A percentile compares a stretch with the other conserved stretches of the same genome.
Evolutionary conservation across 2,888 invertebrate species (phyloP).

Genomic region (Phyllotreta striolata): DNA sequence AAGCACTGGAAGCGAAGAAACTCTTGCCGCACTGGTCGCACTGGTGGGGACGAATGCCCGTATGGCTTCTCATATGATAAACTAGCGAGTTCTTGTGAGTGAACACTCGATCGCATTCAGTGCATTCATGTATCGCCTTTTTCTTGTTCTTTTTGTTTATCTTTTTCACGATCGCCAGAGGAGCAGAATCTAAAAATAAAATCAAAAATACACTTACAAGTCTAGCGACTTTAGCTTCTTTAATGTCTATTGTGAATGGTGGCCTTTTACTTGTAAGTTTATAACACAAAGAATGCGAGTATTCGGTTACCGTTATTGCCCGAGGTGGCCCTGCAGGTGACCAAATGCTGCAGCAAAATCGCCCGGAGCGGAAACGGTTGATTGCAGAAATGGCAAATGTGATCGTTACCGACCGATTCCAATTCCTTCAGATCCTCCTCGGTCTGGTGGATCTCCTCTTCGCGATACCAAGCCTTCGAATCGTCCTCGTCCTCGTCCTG

Average conservation of each 20-base stretch:
- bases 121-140: slow-evolving; percentile 61
- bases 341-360: slow-evolving; percentile 58
- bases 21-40: slow-evolving; percentile 84
- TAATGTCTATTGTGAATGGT: too few species aligned
- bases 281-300: too few species aligned
- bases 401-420: slow-evolving; percentile 58
- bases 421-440: slow-evolving; percentile 61
- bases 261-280: too few species aligned
- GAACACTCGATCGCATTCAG: slow-evolving; percentile 77
- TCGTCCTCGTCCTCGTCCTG: slow-evolving; percentile 53
- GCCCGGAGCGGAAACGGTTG: slow-evolving; percentile 59
- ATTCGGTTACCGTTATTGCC: slow-evolving; percentile 51
- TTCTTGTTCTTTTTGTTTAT: slow-evolving; percentile 57
- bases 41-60: slow-evolving; percentile 77
- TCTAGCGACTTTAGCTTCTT: neutral
- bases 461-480: slow-evolving; percentile 59
- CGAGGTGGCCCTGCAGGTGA: slow-evolving; percentile 55
- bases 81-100: slow-evolving; percentile 83
- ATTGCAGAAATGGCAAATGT: slow-evolving; percentile 59
- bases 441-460: slow-evolving; percentile 61
- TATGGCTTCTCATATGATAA: slow-evolving; percentile 81
- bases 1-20: slow-evolving; percentile 82
- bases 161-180: slow-evolving; percentile 51
- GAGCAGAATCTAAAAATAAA: slow-evolving; percentile 43
- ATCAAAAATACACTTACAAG: slow-evolving; percentile 6